Base-by-base conservation (phyloP, 2,797 vertebrate species). In the Menidia menidia region DNA sequence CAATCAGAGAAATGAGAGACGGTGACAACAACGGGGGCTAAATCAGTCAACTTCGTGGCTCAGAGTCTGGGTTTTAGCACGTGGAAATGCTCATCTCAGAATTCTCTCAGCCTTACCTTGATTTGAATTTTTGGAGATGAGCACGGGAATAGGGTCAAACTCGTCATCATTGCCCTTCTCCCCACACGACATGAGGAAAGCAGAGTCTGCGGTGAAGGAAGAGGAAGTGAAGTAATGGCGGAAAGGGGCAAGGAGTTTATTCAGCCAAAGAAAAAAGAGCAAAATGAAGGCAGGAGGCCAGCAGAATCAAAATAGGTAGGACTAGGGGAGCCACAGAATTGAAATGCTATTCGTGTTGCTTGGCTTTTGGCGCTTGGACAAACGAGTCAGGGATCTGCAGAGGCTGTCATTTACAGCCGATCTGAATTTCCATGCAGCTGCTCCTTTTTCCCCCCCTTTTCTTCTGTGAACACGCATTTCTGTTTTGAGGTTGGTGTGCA, bases 101-200 rank as follows among this genome's bases (percentile, higher is more conserved):
- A 19, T 72, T 80, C 48, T 52, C 63, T 80, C 64, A 77, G 64
- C 92, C 97, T 99, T 99, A 99, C 98, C 98, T 98, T 97, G 97
- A 90, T 94, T 96, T 92, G 96, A 93, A 90, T 95, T 96, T 98
- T 98, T 99, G 94, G 97, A 96, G 96, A 97, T 95, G 93, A 98
- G 94, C 89, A 99, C 96, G 64, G 98, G 98, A 90, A 99, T 98
- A 92, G 98, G 98, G 90, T 99, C 98, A 96, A 99, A 99, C 91
- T 99, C 97, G 95, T 97, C 96, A 87, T 96, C 96, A 75, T 96
- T 93, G 93, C 94, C 95, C 92, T 96, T 97, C 93, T 96, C 95
- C 92, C 93, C 94, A 89, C 95, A 94, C 90, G 96, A 96, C 92
- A 98, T 95, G 93, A 97, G 95, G 94, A 96, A 96, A 95, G 95